Base-by-base conservation (phyloP, 1,140 invertebrate genomes). In the Leptopilina clavipes region DNA sequence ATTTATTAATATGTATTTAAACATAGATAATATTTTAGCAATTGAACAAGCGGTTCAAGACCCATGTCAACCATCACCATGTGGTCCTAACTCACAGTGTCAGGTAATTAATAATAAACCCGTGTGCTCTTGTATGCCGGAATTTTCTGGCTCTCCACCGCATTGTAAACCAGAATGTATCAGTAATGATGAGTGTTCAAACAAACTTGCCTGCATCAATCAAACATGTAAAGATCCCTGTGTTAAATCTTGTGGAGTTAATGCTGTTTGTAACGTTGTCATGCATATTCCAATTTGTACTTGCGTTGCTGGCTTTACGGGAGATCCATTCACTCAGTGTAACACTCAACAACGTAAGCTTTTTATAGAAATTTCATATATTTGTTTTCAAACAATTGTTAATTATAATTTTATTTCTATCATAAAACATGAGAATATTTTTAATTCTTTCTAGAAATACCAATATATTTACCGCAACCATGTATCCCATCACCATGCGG, bases 171-270 rank as follows among this genome's bases (percentile, higher is more conserved):
- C 94, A 17, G 94, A 95, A 90, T 96, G 95, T 88, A 92, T 94
- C 83, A 92, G 94, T 79, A 95, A 94, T 86, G 93, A 93, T 45
- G 94, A 95, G 80, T 96, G 95, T 88, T 86, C 93, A 74, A 93
- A 93, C 82, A 92, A 94, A 81, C 93, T 89, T 81, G 93, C 94
- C 52, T 96, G 95, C 81, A 92, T 94, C 52, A 94, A 95, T 83
- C 92, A 93, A 78, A 94, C 93, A 89, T 96, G 95, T 86, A 91
- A 92, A 82, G 94, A 96, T 91, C 95, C 95, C 71, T 96, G 95
- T 85, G 90, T 92, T 12, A 93, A 93, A 70, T 92, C 93, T n/a
- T 96, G 95, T 85, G 95, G 94, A 18, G 87, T 91, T 22, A 94
- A 95, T 86, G 95, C 94, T 1, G 91, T 93, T 79, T 96, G 95